Evolutionary conservation across 1,140 invertebrate species (phyloP).

Genomic region (Odontomachus brunneus): DNA sequence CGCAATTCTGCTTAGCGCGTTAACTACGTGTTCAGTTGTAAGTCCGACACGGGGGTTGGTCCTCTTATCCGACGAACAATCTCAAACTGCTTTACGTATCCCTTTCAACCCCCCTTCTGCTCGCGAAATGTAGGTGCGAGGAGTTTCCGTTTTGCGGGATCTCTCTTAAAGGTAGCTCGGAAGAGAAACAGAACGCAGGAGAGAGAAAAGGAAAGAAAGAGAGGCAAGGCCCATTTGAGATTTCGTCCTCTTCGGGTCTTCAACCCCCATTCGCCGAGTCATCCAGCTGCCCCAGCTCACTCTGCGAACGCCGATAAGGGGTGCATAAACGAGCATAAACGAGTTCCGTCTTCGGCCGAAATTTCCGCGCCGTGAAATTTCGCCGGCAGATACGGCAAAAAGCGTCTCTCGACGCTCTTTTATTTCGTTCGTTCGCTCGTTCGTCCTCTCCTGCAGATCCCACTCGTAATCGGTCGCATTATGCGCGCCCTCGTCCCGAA

Average conservation of each 20-base stretch:
- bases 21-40: slow-evolving; percentile 71
- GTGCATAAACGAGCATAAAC: slow-evolving; percentile 29
- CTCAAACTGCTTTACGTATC: slow-evolving; percentile 63
- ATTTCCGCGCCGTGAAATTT: slow-evolving; percentile 42
- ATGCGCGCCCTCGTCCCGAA: slow-evolving; percentile 36
- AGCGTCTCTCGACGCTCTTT: slow-evolving; percentile 9
- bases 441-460: background rate
- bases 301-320: slow-evolving; percentile 29
- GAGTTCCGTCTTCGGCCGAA: slow-evolving; percentile 6
- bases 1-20: slow-evolving; percentile 68
- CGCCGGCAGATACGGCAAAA: slow-evolving; percentile 17
- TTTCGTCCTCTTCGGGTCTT: slow-evolving; percentile 24
- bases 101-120: background rate
- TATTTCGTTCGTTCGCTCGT: slow-evolving; percentile 3
- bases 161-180: background rate
- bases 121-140: background rate
- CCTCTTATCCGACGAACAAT: slow-evolving; percentile 68
- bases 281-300: background rate
- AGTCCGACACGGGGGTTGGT: slow-evolving; percentile 48
- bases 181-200: background rate
- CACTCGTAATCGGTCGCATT: slow-evolving; percentile 44
- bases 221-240: slow-evolving; percentile 7
- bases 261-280: background rate
- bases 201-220: background rate
- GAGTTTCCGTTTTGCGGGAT: background rate